Evolutionary conservation across 2,113 vertebrate species (phyloP).

Genomic region (Channa maculata): DNA sequence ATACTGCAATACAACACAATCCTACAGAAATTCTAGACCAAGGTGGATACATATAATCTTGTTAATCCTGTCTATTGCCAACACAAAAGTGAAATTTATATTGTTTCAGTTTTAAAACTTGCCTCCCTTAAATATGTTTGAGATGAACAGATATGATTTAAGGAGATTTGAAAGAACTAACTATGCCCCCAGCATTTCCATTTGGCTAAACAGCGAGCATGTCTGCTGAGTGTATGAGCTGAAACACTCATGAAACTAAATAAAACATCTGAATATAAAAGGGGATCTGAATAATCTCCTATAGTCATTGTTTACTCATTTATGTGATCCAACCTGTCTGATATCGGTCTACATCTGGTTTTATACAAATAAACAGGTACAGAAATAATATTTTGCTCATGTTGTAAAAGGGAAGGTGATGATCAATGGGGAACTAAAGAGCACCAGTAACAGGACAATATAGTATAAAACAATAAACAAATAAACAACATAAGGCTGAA

Average conservation of each 20-base stretch:
- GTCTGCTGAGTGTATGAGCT: no score
- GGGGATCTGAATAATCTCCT: no score
- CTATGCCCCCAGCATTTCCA: no score
- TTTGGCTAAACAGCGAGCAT: slow-evolving; percentile 9
- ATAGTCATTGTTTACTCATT: no score
- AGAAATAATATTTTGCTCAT: not conserved
- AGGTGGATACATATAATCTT: no score
- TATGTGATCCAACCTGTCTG: not conserved
- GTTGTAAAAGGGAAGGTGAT: slow-evolving; percentile 34
- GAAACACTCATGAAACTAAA: no score
- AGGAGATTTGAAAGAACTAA: slow-evolving; percentile 18
- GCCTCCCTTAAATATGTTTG: slow-evolving; percentile 23
- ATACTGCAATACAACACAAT: no score
- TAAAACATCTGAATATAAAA: no score
- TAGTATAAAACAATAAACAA: slow-evolving; percentile 22
- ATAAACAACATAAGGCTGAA: slow-evolving; percentile 43
- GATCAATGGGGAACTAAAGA: slow-evolving; percentile 31
- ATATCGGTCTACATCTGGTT: not conserved
- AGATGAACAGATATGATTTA: slow-evolving; percentile 14
- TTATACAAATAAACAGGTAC: slow-evolving; percentile 11
- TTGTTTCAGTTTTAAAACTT: no score
- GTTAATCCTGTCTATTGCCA: no score
- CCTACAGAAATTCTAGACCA: no score
- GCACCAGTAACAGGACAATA: slow-evolving; percentile 20
- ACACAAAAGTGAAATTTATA: no score